A percentile compares a stretch with the other conserved stretches of the same genome.
Conservation (phyloP, 2,797 vertebrate species). For the Coluber constrictor region DNA sequence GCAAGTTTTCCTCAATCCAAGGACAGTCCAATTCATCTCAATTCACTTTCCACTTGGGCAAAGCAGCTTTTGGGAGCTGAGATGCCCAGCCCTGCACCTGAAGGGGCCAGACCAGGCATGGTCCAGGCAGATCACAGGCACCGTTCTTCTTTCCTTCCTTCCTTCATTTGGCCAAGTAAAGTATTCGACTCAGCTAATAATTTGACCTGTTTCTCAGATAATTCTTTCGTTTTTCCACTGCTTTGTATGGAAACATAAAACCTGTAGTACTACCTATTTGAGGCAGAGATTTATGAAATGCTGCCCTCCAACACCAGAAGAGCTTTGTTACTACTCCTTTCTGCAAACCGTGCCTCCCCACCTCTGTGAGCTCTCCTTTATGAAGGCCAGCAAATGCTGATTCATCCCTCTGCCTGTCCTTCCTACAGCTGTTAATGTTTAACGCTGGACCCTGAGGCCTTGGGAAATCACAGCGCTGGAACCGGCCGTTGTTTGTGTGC, state of each 20-base stretch:
- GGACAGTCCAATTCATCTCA: not conserved
- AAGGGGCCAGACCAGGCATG: not conserved
- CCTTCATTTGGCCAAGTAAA: not conserved
- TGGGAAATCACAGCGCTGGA: not conserved
- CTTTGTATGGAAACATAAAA: not conserved
- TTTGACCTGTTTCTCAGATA: not conserved
- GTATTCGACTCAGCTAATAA: not conserved
- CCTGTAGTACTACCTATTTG: not conserved
- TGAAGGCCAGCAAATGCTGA: not conserved
- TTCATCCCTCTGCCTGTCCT: not conserved
- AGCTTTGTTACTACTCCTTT: not conserved
- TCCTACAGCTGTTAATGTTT: slow-evolving; percentile 15
- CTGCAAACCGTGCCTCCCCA: not conserved
- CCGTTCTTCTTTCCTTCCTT: too few species aligned
- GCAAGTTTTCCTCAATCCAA: not conserved
- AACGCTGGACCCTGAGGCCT: not conserved
- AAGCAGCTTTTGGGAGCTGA: not conserved
- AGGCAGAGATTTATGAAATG: not conserved
- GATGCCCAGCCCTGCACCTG: not conserved
- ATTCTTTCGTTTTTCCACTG: not conserved
- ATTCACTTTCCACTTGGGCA: not conserved
- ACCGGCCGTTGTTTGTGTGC: not conserved
- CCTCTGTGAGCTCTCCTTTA: not conserved
- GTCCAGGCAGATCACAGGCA: not conserved
- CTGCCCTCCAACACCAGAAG: not conserved